phyloP scores from a whole-genome alignment of 2,888 invertebrate genomes.

The Meteorus colon region DNA sequence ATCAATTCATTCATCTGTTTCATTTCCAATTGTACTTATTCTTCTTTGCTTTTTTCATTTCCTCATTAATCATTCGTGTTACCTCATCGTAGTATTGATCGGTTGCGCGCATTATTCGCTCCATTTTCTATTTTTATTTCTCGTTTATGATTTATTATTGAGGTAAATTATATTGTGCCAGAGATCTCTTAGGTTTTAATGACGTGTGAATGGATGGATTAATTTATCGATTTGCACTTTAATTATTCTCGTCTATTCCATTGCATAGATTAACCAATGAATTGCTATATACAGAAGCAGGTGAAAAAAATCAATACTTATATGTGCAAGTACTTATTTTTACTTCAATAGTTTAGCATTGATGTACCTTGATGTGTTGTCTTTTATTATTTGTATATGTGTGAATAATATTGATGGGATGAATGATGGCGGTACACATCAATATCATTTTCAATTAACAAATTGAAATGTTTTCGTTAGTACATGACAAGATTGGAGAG shows the following conservation, averaged over 20 bases:
- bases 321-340: neutral
- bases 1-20: no score
- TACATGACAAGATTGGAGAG: neutral
- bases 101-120: no score
- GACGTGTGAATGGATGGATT: neutral
- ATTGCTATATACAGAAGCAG: no score
- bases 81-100: neutral
- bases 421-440: neutral
- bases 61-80: neutral
- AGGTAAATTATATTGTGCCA: no score
- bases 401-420: neutral
- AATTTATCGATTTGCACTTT: neutral
- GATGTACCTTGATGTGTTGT: neutral
- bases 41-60: neutral
- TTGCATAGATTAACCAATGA: no score
- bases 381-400: neutral
- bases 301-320: no score
- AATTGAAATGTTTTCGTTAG: conserved; percentile 3
- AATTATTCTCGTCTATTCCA: no score
- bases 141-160: no score
- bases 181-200: no score
- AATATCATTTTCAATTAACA: conserved; percentile 11
- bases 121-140: no score
- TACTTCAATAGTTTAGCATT: neutral
- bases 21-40: no score